Conservation (phyloP, 2,888 invertebrate species). For the Syritta pipiens region DNA sequence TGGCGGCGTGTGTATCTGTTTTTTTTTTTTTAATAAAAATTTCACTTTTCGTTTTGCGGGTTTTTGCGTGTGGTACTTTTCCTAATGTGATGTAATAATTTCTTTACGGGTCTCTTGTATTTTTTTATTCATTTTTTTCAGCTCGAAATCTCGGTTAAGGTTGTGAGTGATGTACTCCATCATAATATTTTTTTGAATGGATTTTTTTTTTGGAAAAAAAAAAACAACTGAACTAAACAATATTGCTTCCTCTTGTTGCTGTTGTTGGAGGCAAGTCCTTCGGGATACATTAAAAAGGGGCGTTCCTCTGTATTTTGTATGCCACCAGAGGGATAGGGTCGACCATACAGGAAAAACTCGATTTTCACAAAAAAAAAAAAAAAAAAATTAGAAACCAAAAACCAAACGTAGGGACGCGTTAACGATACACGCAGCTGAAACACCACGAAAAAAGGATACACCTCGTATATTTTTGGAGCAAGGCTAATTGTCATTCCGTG, state of each 20-base stretch:
- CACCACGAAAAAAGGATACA: conserved; percentile 46
- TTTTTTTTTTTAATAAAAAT: conserved; percentile 11
- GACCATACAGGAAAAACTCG: conserved; percentile 4
- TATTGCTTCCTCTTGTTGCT: conserved; percentile 1
- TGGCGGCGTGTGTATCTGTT: conserved; percentile 10
- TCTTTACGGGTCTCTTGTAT: not conserved
- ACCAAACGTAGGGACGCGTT: conserved; percentile 15
- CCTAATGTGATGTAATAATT: conserved; percentile 32
- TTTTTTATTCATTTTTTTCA: not conserved
- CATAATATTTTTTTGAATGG: not conserved
- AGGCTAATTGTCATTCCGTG: conserved; percentile 66
- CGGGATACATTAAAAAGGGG: conserved; percentile 34
- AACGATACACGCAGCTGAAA: not conserved
- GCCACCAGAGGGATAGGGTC: conserved; percentile 1
- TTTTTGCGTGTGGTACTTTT: conserved; percentile 5
- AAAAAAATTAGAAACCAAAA: too few species aligned
- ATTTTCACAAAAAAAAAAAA: conserved; percentile 16
- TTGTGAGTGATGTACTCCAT: not conserved
- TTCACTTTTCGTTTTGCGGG: not conserved
- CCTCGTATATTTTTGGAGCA: conserved; percentile 35
- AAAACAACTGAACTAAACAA: not conserved
- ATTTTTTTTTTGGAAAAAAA: not conserved
- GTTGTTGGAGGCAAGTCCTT: conserved; percentile 6
- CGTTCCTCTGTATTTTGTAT: conserved; percentile 33
- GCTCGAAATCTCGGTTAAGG: conserved; percentile 21